phyloP scores from a whole-genome alignment of 1,140 invertebrate species.

The Drosophila pachea region DNA sequence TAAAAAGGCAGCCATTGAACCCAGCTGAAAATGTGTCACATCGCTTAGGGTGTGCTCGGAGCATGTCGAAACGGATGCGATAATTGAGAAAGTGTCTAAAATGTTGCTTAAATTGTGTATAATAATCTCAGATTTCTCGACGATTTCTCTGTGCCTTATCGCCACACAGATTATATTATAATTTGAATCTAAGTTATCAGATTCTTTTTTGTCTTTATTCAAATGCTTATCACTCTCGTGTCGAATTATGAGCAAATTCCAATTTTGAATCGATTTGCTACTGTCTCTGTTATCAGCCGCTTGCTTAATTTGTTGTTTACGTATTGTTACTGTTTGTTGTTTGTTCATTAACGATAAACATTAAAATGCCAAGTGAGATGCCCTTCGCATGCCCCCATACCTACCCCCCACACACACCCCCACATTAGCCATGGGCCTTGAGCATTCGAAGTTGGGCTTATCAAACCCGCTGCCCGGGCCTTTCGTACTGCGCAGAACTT shows the following conservation, averaged over 20 bases:
- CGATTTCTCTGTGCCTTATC: too few relatives aligned
- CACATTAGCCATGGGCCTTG: not conserved
- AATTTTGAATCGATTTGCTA: conserved; percentile 25
- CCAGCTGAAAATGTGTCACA: conserved; percentile 8
- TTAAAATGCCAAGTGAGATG: conserved; percentile 50
- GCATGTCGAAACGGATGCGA: not conserved
- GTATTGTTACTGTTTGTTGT: conserved; percentile 55
- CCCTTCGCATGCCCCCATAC: conserved; percentile 18
- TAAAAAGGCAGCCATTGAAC: conserved; percentile 37
- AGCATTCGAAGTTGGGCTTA: conserved; percentile 2
- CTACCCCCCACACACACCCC: conserved; percentile 12
- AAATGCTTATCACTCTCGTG: conserved; percentile 5
- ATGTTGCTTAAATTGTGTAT: too few relatives aligned
- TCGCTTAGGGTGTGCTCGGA: not conserved
- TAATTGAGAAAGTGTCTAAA: conserved; percentile 1
- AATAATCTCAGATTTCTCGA: too few relatives aligned
- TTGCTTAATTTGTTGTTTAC: conserved; percentile 39
- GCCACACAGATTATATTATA: not conserved
- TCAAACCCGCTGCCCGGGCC: not conserved
- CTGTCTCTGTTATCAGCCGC: conserved; percentile 37
- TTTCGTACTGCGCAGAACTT: conserved; percentile 4
- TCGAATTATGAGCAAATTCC: conserved; percentile 11
- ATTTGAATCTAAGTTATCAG: not conserved
- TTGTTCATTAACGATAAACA: conserved; percentile 53
- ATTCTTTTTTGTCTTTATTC: not conserved